phyloP scores from a whole-genome alignment of 2,797 vertebrate species.

The Heteromormyrus szaboi region DNA sequence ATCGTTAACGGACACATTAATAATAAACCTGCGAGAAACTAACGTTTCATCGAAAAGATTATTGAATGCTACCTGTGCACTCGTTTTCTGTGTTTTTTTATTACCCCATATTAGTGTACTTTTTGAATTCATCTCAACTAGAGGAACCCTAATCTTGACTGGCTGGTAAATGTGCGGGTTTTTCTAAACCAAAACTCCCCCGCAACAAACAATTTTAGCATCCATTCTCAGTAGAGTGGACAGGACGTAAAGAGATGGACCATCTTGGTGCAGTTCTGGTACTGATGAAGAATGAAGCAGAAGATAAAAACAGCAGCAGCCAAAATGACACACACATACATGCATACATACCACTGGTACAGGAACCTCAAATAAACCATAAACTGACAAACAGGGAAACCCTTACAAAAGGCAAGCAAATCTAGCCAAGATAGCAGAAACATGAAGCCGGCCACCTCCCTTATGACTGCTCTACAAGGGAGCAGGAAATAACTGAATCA shows the following conservation, averaged over 20 bases:
- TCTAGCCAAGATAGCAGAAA: background rate
- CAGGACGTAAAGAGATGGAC: background rate
- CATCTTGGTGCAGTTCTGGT: background rate
- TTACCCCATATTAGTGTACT: background rate
- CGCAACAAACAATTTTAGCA: background rate
- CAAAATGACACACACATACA: background rate
- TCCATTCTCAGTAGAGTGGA: background rate
- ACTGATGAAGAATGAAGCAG: background rate
- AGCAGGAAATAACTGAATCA: slow-evolving; percentile 44
- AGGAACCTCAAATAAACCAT: background rate
- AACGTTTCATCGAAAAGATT: background rate
- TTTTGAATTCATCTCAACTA: background rate
- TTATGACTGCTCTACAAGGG: background rate
- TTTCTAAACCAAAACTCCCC: background rate
- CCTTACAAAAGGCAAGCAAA: background rate
- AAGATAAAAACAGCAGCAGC: background rate
- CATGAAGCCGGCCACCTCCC: slow-evolving; percentile 16
- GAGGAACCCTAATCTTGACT: background rate
- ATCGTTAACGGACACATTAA: background rate
- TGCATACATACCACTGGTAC: background rate
- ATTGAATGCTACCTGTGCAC: background rate
- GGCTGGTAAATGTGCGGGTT: background rate
- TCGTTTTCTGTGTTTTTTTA: background rate
- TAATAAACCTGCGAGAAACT: background rate
- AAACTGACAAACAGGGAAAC: background rate